phyloP scores from a whole-genome alignment of 2,888 invertebrate genomes.

The Kryphioiulus occultus region DNA sequence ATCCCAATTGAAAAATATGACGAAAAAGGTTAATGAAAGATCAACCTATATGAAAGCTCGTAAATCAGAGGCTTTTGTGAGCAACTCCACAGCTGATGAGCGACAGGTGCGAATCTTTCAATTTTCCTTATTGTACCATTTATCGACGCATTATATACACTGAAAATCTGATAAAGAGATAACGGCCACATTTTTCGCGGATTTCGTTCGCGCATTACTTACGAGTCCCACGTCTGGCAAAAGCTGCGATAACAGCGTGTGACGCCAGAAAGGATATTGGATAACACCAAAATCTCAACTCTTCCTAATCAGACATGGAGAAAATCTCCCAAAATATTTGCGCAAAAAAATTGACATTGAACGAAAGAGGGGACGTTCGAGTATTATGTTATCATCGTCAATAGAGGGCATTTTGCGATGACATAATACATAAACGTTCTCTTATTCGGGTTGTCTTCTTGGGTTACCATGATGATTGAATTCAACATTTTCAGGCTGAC shows the following conservation, averaged over 20 bases:
- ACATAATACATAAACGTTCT: too few species aligned
- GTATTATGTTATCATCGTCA: too few species aligned
- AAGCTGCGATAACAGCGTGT: neutral
- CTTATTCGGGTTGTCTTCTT: too few species aligned
- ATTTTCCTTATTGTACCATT: neutral
- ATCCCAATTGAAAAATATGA: neutral
- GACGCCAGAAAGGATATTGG: neutral
- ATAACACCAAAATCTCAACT: neutral
- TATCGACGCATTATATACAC: neutral
- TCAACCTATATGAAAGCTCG: neutral
- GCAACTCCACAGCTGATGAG: neutral
- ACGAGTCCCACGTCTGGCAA: neutral
- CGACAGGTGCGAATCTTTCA: neutral
- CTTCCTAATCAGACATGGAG: neutral
- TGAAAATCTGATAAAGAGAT: neutral
- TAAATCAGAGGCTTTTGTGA: conserved; percentile 1
- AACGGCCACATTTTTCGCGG: neutral
- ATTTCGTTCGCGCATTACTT: neutral
- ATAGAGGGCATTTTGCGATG: too few species aligned
- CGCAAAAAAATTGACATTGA: too few species aligned
- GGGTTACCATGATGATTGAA: too few species aligned
- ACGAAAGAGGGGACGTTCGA: neutral
- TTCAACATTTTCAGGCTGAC: too few species aligned
- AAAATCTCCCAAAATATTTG: too few species aligned
- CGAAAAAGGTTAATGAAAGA: neutral